Base-by-base conservation (phyloP, 1,140 invertebrate species). In the Rhyzopertha dominica region DNA sequence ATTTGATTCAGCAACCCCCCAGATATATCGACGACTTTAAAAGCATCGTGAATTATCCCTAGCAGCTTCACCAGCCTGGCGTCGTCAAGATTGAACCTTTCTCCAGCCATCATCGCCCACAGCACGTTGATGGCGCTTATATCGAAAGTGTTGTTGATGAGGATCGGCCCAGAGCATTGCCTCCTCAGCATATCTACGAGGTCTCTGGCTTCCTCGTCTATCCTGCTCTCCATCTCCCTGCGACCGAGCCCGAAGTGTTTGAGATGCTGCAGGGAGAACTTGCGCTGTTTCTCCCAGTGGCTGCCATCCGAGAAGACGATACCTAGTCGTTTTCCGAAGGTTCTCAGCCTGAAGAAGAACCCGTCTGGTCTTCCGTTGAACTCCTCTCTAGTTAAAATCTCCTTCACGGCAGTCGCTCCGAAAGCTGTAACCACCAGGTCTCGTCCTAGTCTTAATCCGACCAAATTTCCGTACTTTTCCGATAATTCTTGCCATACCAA, bases 331-430 rank as follows among this genome's bases (percentile, higher is more conserved):
- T 80, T 75, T 16, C 79, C 79, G 51, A 79, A 78, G 0, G 78
- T 70, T 47, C 83, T 67, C 14, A 81, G 62, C 22, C 71, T 65
- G 46, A 81, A 82, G 56, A 83, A 78, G 50, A 82, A 81, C 35
- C 81, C 81, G 59, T 81, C 74, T 0, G 85, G 84, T 43, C 84
- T 71, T 3, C 78, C 82, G 29, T 81, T 75, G 43, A 86, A 82
- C 29, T 82, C 78, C 5, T 83, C 78, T 24, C 67, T 72, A 1
- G 66, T 64, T 1, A 79, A 66, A 5, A 78, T 73, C 52, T 82
- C 76, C 47, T 73, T 79, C 0, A 82, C 75, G 1, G 75, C 62
- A 26, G 79, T 71, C 44, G 74, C 69, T 1, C 78, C 76, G n/a
- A 74, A 79, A 1, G 84, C 71, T 4, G 81, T 57, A 1, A 85